These are phyloP conservation scores for Nibea coibor DNA, from an alignment of 2,113 vertebrate genomes.

Conservation along the genomic window DNA sequence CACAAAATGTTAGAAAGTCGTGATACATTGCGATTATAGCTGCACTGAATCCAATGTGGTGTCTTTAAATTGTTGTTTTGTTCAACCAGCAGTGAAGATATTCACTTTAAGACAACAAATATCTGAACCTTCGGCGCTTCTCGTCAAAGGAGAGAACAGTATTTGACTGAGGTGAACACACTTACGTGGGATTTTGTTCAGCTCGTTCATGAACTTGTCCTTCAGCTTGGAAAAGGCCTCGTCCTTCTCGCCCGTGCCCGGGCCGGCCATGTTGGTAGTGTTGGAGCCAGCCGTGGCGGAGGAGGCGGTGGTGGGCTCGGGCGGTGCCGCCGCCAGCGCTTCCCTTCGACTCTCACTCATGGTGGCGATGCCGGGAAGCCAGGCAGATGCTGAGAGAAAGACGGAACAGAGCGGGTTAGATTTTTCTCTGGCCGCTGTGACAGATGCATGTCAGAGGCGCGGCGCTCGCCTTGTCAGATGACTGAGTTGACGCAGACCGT, in stretches of 20 bases:
- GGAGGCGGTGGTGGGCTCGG: slow-evolving; percentile 82
- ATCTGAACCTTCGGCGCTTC: neutral
- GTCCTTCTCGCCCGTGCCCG: slow-evolving; percentile 87
- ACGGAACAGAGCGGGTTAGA: slow-evolving; percentile 39
- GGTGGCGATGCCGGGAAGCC: slow-evolving; percentile 78
- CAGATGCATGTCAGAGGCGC: slow-evolving; percentile 63
- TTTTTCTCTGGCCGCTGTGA: slow-evolving; percentile 40
- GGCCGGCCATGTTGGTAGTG: slow-evolving; percentile 87
- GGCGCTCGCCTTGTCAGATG: slow-evolving; percentile 47
- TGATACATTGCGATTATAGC: neutral
- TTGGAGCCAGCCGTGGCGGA: slow-evolving; percentile 85
- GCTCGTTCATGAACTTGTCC: slow-evolving; percentile 99
- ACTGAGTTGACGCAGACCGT: slow-evolving; percentile 60
- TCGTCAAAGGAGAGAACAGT: neutral
- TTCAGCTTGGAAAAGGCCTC: slow-evolving; percentile 95
- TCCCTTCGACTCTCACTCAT: slow-evolving; percentile 93
- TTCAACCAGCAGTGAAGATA: neutral
- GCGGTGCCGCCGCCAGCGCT: slow-evolving; percentile 91
- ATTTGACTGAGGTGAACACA: slow-evolving; percentile 51
- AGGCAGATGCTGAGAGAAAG: slow-evolving; percentile 76
- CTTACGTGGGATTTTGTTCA: slow-evolving; percentile 98
- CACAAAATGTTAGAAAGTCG: no score
- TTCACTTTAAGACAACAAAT: no score
- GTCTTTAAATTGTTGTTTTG: neutral
- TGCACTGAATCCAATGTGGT: neutral